phyloP scores from a whole-genome alignment of 2,888 invertebrate species.

The Dryobota labecula region DNA sequence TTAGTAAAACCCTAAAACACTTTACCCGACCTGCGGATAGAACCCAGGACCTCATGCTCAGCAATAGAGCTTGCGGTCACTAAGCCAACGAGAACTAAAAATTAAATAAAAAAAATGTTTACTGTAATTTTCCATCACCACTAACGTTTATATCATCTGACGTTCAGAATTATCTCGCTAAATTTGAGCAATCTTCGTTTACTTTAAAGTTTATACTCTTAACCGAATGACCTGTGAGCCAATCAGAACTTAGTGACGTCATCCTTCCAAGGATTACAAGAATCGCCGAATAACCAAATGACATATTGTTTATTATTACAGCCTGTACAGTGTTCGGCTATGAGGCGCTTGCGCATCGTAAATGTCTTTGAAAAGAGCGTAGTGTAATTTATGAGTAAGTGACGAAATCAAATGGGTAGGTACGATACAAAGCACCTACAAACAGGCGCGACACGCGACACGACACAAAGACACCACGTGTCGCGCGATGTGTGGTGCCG shows the following conservation, averaged over 20 bases:
- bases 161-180: neutral
- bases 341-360: constrained; percentile 40
- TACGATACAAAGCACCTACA: neutral
- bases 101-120: too few relatives aligned
- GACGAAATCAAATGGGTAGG: constrained; percentile 27
- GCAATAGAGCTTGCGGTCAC: too few relatives aligned
- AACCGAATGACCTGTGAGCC: constrained; percentile 24
- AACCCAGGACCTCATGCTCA: too few relatives aligned
- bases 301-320: constrained; percentile 65
- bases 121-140: neutral
- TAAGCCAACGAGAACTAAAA: too few relatives aligned
- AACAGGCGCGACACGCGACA: too few relatives aligned
- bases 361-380: constrained; percentile 28
- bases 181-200: constrained; percentile 15
- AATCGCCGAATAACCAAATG: constrained; percentile 48
- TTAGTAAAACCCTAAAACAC: too few relatives aligned
- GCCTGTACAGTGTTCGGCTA: constrained; percentile 12
- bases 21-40: too few relatives aligned
- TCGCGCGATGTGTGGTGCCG: too few relatives aligned
- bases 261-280: constrained; percentile 61
- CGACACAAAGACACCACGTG: too few relatives aligned
- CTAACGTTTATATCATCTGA: neutral
- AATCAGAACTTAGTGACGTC: constrained; percentile 40
- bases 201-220: constrained; percentile 1
- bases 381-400: constrained; percentile 26